phyloP scores from a whole-genome alignment of 2,113 vertebrate genomes.

The Falcunculus frontatus region DNA sequence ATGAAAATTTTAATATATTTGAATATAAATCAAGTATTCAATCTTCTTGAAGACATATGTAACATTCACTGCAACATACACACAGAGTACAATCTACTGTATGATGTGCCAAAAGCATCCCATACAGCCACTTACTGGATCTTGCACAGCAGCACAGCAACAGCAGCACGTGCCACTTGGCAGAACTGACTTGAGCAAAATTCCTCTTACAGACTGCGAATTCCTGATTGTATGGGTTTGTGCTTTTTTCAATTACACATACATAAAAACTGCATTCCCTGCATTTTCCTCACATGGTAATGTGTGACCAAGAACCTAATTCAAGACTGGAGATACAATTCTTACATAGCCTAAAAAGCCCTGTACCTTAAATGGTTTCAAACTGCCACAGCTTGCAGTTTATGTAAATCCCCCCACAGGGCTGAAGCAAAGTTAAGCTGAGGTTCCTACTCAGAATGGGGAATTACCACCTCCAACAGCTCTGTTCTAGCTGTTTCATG shows the following conservation, averaged over 20 bases:
- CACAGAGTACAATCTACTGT: not conserved
- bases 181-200: not conserved
- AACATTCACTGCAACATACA: not conserved
- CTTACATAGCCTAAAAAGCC: not conserved
- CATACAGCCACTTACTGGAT: not conserved
- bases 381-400: not conserved
- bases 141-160: not conserved
- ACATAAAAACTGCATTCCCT: not conserved
- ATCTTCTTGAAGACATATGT: not conserved
- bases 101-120: not conserved
- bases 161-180: not conserved
- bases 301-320: not conserved
- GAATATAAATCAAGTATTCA: not conserved
- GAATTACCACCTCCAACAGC: not conserved
- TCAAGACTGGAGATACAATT: not conserved
- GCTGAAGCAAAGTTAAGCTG: not conserved
- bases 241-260: not conserved
- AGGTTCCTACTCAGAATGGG: not conserved
- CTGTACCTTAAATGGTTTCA: not conserved
- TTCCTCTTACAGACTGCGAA: not conserved
- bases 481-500: not conserved
- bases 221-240: not conserved
- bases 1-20: not conserved
- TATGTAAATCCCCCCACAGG: not conserved
- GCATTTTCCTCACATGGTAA: not conserved